Evolutionary conservation across 2,888 invertebrate species (phyloP), one percentile per base, ranked within the genome.

Genomic region (Drosophila nigricruria): DNA sequence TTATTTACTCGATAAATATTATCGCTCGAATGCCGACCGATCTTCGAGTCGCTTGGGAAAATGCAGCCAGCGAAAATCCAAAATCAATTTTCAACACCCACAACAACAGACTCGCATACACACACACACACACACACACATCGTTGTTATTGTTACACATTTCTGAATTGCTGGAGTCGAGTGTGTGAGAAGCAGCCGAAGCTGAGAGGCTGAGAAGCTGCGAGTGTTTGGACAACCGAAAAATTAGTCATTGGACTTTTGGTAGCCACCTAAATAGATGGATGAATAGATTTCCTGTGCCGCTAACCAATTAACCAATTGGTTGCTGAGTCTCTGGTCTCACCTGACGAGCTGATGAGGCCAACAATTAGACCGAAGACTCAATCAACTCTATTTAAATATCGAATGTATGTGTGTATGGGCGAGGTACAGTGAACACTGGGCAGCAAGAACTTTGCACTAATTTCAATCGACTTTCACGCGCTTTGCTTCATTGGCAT

Each of bases 1-100:
- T 74, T 85, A 82, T 89, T 89, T 85, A 88, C 74, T 79, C 82
- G 77, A 88, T 82, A 89, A 89, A 89, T 72, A 84, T 82, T 85
- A 84, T 79, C 79, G 73, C 38, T 60, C 27, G 47, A 49, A 40
- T 58, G 42, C 23, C 47, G 60, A n/a, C 52, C 47, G 73, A 73
- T 68, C 78, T 52, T 53, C 43, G 61, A 38, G 47, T 14, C 49
- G 40, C 71, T 76, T 77, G 77, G 77, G 77, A 77, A 77, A 79
- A 49, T 49, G 16, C 52, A 68, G 32, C 59, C 57, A 73, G 61
- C 27, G 25, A 40, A 58, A 53, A 42, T 23, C 61, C 36, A 53
- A 53, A 38, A 38, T 32, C 74, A 70, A 64, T 63, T 79, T 72
- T 58, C 20, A 76, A 74, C 76, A 77, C 79, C 79, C 70, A 70